Base-by-base conservation (phyloP, 2,113 vertebrate genomes). In the Lonchura striata region DNA sequence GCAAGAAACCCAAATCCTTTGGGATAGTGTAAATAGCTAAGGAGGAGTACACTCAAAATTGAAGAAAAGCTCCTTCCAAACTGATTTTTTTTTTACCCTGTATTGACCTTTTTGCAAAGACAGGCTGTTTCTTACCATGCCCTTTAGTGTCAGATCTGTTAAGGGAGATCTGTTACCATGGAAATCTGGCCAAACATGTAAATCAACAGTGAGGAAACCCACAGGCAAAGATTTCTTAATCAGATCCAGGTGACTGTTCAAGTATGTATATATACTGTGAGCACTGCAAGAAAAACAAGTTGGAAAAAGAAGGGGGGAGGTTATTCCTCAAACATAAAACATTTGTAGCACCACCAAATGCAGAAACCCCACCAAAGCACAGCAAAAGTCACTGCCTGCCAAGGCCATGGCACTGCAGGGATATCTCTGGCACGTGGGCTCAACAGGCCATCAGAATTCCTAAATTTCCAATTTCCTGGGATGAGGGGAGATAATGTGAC, bases 131-230 rank as follows among this genome's bases (percentile, higher is more conserved):
- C 98, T 98, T 98, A 99, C 99, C 99, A 98, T 99, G 97, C 99
- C 99, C 96, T 99, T 99, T 81, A 99, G 97, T 92, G 98, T 98
- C 95, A 99, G 98, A 98, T 99, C 99, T 66, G 99, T 98, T 96
- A 99, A 98, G 63, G 99, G 99, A 78, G 99, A 99, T 94, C 99
- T 98, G 98, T 99, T 99, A 77, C 99, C 99, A 84, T 99, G 99
- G 97, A 99, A 99, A 98, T 99, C 99, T 24, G 99, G 99, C 99
- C 99, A 99, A 98, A 99, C 97, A 95, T 99, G 99, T 95, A 99
- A 98, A 97, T 98, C 95, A 96, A 98, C 97, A 95, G 98, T 98
- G 96, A 99, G 98, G 97, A 98, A 98, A 97, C 99, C 99, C 74
- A 98, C 97, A 89, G 98, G 97, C 90, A 92, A 88, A 47, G 98